Percentiles rank a stretch among this genome's conserved stretches.
Conservation (phyloP, 2,888 invertebrate species). For the Caenorhabditis parvicauda region DNA sequence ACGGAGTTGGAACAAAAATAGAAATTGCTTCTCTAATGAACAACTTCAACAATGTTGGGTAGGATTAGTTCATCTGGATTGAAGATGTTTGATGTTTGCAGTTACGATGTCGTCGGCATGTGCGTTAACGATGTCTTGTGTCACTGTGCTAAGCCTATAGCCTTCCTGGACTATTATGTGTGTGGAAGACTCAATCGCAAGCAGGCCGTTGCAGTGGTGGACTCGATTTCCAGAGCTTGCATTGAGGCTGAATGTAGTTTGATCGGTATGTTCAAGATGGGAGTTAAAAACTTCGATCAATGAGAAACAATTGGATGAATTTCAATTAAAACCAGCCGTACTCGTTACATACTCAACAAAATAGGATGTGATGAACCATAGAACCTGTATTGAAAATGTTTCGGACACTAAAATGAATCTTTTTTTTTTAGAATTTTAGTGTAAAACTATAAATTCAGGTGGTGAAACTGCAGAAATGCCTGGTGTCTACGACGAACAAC, state of each 20-base stretch:
- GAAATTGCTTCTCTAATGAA: conserved; percentile 70
- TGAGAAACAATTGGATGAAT: neutral
- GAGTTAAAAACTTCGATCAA: neutral
- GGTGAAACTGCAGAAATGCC: conserved; percentile 99
- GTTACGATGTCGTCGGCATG: conserved; percentile 91
- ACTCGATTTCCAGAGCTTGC: conserved; percentile 86
- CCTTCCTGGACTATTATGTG: conserved; percentile 94
- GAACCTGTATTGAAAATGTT: too few species aligned
- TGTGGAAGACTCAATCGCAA: conserved; percentile 80
- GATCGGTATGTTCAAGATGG: conserved; percentile 73
- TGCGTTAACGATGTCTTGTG: conserved; percentile 94
- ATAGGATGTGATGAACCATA: too few species aligned
- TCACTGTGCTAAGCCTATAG: conserved; percentile 90
- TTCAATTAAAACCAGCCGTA: too few species aligned
- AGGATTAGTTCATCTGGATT: too few species aligned
- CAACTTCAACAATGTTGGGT: conserved; percentile 69
- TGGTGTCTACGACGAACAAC: conserved; percentile 80
- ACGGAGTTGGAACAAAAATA: conserved; percentile 94
- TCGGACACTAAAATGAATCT: too few species aligned
- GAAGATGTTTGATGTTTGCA: conserved; percentile 79
- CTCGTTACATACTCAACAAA: too few species aligned
- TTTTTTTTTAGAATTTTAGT: neutral
- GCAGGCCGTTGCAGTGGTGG: conserved; percentile 66
- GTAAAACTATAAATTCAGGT: conserved; percentile 66
- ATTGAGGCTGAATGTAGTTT: conserved; percentile 80